phyloP scores from a whole-genome alignment of 2,113 vertebrate genomes.

The Cyanistes caeruleus region DNA sequence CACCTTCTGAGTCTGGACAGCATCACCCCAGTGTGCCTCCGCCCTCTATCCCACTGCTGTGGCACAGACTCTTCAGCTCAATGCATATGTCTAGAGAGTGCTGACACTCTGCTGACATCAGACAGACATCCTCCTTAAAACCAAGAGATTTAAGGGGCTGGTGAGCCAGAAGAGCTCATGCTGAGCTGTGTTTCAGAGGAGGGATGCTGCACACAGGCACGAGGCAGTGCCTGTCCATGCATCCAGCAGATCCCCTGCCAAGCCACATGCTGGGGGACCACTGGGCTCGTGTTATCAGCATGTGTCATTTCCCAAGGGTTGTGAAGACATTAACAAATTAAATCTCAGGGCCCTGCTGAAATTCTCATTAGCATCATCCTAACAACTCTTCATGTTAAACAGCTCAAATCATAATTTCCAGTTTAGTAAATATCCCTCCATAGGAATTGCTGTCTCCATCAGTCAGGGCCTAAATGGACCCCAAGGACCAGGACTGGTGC shows the following conservation, averaged over 20 bases:
- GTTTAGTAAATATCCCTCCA: constrained; percentile 1
- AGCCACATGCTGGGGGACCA: fast-evolving
- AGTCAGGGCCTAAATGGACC: neutral
- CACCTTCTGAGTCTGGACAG: neutral
- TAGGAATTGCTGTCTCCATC: neutral
- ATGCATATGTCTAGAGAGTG: fast-evolving
- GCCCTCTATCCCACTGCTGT: neutral
- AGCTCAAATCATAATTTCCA: neutral
- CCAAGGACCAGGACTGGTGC: neutral
- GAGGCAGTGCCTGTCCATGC: neutral
- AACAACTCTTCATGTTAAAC: neutral
- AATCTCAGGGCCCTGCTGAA: neutral
- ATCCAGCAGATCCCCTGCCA: neutral
- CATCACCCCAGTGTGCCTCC: neutral
- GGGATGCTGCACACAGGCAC: neutral
- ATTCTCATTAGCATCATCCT: constrained; percentile 24
- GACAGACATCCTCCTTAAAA: neutral
- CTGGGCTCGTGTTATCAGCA: neutral
- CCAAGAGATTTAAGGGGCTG: neutral
- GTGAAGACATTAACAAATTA: neutral
- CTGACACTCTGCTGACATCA: neutral
- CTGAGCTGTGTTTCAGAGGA: neutral
- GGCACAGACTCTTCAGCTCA: neutral
- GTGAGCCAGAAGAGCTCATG: neutral
- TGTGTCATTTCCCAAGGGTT: neutral